These are phyloP conservation scores for Smutsia temminckii DNA, from an alignment of 2,797 vertebrate species.

Conservation along the genomic window DNA sequence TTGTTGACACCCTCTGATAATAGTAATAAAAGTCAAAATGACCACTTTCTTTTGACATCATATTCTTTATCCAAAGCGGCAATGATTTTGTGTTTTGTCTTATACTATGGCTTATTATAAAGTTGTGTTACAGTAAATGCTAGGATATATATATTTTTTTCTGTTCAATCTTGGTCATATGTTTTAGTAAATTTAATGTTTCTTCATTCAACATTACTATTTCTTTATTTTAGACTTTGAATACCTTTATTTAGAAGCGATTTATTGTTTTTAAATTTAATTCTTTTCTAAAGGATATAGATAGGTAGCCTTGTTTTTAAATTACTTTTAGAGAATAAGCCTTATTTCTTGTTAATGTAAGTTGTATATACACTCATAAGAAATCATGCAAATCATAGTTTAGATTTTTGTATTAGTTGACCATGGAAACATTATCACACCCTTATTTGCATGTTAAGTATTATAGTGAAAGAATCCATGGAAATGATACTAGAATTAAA, in stretches of 20 bases:
- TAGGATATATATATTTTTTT: background rate
- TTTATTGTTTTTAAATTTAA: background rate
- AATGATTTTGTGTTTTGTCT: background rate
- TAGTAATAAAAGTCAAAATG: background rate
- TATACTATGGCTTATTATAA: background rate
- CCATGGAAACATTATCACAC: background rate
- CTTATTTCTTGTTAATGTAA: background rate
- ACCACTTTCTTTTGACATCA: background rate
- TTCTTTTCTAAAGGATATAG: background rate
- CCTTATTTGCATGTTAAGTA: background rate
- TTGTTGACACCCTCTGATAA: background rate
- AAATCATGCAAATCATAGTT: background rate
- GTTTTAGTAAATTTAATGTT: background rate
- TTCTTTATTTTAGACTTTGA: background rate
- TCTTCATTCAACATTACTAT: background rate
- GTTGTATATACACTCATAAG: background rate
- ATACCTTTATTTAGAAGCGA: background rate
- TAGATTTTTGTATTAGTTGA: background rate
- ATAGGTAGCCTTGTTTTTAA: background rate
- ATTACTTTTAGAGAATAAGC: background rate
- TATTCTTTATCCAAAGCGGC: background rate
- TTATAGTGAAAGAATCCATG: background rate
- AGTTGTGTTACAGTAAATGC: background rate
- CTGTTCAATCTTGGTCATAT: background rate
- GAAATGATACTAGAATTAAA: background rate